These are phyloP conservation scores for Actinopyga echinites DNA, from an alignment of 53 echinoderm and acorn worm genomes.

Conservation along the genomic window DNA sequence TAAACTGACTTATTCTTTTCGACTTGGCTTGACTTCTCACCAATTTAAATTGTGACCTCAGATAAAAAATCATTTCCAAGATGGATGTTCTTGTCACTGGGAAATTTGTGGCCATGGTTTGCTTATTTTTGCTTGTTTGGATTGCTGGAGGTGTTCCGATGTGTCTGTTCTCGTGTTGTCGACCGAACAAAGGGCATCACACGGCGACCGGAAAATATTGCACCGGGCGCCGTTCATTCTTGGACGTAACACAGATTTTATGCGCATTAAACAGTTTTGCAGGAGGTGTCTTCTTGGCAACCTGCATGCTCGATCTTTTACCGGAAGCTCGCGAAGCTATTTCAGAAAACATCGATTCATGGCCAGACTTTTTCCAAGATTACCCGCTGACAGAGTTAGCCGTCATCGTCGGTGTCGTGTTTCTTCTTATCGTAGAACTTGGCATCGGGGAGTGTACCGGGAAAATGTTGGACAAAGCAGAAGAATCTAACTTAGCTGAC, in stretches of 20 bases:
- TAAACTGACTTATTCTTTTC: no score
- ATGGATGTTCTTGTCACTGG: not conserved
- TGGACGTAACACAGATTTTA: constrained; percentile 32
- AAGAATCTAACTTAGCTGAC: not conserved
- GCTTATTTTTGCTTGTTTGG: not conserved
- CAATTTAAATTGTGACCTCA: no score
- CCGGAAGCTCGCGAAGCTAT: constrained; percentile 52
- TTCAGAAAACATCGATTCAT: not conserved
- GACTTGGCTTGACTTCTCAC: no score
- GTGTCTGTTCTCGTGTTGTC: not conserved
- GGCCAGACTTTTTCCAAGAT: not conserved
- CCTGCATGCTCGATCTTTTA: constrained; percentile 65
- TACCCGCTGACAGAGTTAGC: constrained; percentile 46
- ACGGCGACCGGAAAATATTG: not conserved
- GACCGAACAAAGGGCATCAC: not conserved
- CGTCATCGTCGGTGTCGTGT: constrained; percentile 34
- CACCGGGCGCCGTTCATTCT: not conserved
- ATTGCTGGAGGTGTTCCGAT: constrained; percentile 1
- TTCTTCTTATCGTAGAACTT: constrained; percentile 41
- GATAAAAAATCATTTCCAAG: not conserved
- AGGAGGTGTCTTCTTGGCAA: constrained; percentile 67
- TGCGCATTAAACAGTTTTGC: constrained; percentile 65
- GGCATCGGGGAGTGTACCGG: constrained; percentile 20
- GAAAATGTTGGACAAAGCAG: not conserved
- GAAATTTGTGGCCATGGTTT: not conserved